Base-by-base conservation (phyloP, 1,140 invertebrate genomes). In the Glossosoma conforme region DNA sequence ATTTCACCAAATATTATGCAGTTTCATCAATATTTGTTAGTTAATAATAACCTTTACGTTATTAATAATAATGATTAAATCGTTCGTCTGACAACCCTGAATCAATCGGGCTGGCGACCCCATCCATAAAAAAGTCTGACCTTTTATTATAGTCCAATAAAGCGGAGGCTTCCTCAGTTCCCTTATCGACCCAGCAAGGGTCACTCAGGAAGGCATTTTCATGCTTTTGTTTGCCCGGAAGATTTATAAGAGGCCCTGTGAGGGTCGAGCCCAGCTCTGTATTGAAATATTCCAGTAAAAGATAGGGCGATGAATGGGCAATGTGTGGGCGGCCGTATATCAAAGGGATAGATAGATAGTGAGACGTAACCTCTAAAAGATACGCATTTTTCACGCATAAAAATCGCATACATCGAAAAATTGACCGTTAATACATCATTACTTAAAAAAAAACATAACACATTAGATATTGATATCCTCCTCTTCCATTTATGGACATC, bases 131-230 rank as follows among this genome's bases (percentile, higher is more conserved):
- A 52, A 52, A 46, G 44, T 46, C 28, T 52, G 50, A 52, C 50
- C 50, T 43, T 25, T 43, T 18, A 52, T 52, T 52, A 52, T 46
- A 46, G 42, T 30, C 44, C 50, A 52, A 52, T 52, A 52, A 52
- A 44, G 50, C 44, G 32, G 21, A 43, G 48, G 40, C 20, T 22
- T 42, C 42, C 49, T 10, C 1, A 11, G 17, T n/a, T 24, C 47
- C 38, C 42, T 52, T 52, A 52, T 52, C 49, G 25, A 18, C 47
- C 37, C 38, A 14, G 14, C 42, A 52, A 52, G 43, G 49, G 49
- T 52, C 49, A 52, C 49, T 44, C 18, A 44, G 49, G 49, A 52
- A 44, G 49, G 49, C 43, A 52, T 52, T 52, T 44, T 11, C 40
- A 22, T 35, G 36, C 38, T 40, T 50, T 50, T 50, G 19, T 50